phyloP scores from a whole-genome alignment of 1,140 invertebrate species.

The Galleria mellonella region DNA sequence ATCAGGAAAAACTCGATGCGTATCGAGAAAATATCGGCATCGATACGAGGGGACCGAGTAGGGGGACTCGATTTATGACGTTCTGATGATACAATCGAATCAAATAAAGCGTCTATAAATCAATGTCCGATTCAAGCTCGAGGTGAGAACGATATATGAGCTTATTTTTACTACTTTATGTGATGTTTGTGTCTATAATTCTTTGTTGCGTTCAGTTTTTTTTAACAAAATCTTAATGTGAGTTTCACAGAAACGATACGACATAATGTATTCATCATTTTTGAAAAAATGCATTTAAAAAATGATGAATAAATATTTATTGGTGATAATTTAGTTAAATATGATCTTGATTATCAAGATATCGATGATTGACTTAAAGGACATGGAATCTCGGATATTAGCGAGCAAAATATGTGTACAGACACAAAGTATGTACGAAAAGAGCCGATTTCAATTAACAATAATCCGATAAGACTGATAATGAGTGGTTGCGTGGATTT shows the following conservation, averaged over 20 bases:
- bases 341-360: neutral
- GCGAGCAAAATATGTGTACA: neutral
- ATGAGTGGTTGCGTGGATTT: conserved; percentile 58
- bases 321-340: too few species aligned
- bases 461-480: conserved; percentile 52
- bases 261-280: neutral
- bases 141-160: conserved; percentile 34
- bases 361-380: neutral
- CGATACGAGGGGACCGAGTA: conserved; percentile 25
- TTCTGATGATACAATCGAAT: conserved; percentile 73
- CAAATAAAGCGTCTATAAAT: conserved; percentile 68
- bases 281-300: neutral
- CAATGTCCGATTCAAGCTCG: conserved; percentile 56
- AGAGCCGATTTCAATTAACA: conserved; percentile 57
- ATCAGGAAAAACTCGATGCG: conserved; percentile 46
- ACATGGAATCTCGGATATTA: neutral
- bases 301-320: too few species aligned
- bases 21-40: conserved; percentile 37
- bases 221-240: neutral
- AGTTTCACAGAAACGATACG: neutral
- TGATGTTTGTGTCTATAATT: conserved; percentile 1
- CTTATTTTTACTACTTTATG: conserved; percentile 9
- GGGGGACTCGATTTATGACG: conserved; percentile 57
- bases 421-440: too few species aligned
- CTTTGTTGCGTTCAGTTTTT: conserved; percentile 1